Percentiles rank a stretch among this genome's conserved stretches.
phyloP scores from a whole-genome alignment of 1,140 invertebrate genomes.

The Limonius californicus region DNA sequence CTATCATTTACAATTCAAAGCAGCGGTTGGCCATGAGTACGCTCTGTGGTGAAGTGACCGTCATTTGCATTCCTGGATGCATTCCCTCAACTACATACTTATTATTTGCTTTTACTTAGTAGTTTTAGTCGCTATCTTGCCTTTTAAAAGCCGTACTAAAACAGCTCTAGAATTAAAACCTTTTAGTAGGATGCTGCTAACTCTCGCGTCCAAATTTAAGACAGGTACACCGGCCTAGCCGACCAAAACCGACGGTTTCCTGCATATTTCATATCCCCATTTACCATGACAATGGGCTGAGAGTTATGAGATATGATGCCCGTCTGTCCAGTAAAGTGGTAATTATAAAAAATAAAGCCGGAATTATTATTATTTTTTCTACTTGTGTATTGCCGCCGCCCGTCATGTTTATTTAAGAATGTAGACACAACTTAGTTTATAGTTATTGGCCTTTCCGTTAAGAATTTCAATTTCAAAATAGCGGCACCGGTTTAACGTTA shows the following conservation, averaged over 20 bases:
- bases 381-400: neutral
- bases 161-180: neutral
- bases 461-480: constrained; percentile 15
- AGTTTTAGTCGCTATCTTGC: neutral
- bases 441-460: neutral
- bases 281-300: constrained; percentile 22
- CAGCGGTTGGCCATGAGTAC: constrained; percentile 3
- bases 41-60: constrained; percentile 1
- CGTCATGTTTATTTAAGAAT: constrained; percentile 14
- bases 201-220: neutral
- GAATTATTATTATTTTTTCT: constrained; percentile 7
- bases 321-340: constrained; percentile 15
- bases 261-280: constrained; percentile 21
- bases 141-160: neutral
- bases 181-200: neutral
- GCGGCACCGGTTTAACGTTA: neutral
- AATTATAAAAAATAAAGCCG: constrained; percentile 16
- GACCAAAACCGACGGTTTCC: constrained; percentile 8
- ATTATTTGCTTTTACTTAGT: constrained; percentile 11
- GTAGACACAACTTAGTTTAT: constrained; percentile 14
- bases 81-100: neutral
- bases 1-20: constrained; percentile 22
- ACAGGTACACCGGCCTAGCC: constrained; percentile 2
- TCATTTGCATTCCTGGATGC: constrained; percentile 17
- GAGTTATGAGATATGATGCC: constrained; percentile 13